Evolutionary conservation across 2,797 vertebrate genomes (phyloP).

Genomic region (Petrocephalus sullivani): DNA sequence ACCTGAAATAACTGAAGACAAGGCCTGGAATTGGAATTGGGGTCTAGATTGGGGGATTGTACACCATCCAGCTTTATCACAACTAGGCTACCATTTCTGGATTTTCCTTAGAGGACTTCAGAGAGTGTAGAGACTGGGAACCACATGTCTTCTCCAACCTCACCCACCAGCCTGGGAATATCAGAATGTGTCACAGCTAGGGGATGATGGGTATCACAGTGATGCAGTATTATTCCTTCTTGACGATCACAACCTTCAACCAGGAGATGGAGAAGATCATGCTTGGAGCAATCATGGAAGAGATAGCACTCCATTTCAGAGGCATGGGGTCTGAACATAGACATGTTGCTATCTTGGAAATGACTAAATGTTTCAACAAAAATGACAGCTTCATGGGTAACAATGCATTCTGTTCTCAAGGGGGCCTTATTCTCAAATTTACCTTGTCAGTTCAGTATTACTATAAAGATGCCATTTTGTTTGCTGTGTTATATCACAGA

Average conservation of each 20-base stretch:
- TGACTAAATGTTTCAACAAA: not conserved
- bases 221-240: not conserved
- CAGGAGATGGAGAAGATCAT: slow-evolving; percentile 18
- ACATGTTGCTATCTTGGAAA: not conserved
- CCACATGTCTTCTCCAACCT: not conserved
- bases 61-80: not conserved
- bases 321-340: not conserved
- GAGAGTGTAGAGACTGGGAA: not conserved
- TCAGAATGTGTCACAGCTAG: not conserved
- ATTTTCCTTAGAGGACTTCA: not conserved
- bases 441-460: not conserved
- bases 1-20: no score
- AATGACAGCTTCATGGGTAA: not conserved
- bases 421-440: slow-evolving; percentile 11
- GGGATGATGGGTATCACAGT: slow-evolving; percentile 17
- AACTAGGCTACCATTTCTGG: not conserved
- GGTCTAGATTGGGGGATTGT: no score
- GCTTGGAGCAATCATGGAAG: not conserved
- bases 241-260: not conserved
- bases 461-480: not conserved
- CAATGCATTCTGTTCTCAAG: slow-evolving; percentile 15
- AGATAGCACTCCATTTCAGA: not conserved
- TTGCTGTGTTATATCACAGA: not conserved
- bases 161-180: not conserved
- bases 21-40: no score